Conservation (phyloP, 1,140 invertebrate genomes). For the Hyposmocoma kahamanoa region DNA sequence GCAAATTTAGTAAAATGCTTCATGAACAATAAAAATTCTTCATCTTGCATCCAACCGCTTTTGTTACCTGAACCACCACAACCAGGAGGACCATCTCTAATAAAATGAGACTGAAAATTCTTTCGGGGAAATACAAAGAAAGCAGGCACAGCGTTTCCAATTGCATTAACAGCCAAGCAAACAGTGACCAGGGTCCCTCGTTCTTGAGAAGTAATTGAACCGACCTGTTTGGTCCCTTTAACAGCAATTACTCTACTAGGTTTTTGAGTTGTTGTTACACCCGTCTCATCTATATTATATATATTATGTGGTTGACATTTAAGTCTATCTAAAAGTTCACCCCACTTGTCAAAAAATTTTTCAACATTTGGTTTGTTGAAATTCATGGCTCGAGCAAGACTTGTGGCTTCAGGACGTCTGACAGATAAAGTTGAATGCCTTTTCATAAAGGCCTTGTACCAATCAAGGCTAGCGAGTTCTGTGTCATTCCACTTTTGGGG, state of each 20-base stretch:
- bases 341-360: conserved; percentile 38
- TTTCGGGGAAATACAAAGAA: conserved; percentile 57
- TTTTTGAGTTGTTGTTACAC: conserved; percentile 61
- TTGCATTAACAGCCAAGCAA: conserved; percentile 39
- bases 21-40: conserved; percentile 36
- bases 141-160: conserved; percentile 50
- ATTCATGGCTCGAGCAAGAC: conserved; percentile 35
- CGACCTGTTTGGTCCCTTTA: conserved; percentile 63
- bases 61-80: conserved; percentile 31
- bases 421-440: conserved; percentile 37
- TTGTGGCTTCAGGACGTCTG: conserved; percentile 42
- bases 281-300: conserved; percentile 64
- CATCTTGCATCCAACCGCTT: conserved; percentile 49
- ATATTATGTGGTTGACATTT: conserved; percentile 18
- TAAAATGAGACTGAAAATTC: conserved; percentile 37
- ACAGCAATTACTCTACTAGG: conserved; percentile 35
- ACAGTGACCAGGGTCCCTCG: conserved; percentile 61
- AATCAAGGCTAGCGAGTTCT: background rate
- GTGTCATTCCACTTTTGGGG: background rate
- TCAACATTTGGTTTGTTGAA: conserved; percentile 45
- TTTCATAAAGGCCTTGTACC: conserved; percentile 22
- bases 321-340: conserved; percentile 20
- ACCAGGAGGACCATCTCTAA: conserved; percentile 38
- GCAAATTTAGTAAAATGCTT: conserved; percentile 43
- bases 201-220: conserved; percentile 56